phyloP scores from a whole-genome alignment of 2,797 vertebrate genomes.

The Petrocephalus schoutedeni region DNA sequence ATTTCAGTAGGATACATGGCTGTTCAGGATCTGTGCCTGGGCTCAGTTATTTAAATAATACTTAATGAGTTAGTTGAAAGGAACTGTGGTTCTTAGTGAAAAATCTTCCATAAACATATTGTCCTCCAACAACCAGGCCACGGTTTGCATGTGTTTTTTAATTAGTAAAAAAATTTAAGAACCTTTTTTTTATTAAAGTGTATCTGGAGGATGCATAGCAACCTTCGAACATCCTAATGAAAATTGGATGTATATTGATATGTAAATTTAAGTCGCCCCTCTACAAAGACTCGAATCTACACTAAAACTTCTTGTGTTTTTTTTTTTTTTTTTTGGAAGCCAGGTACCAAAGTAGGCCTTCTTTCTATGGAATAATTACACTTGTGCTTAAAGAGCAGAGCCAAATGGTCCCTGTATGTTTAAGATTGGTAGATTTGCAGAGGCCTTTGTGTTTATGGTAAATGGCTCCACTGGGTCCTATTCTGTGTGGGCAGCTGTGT shows the following conservation, averaged over 20 bases:
- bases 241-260: slow-evolving; percentile 4
- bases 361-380: slow-evolving; percentile 52
- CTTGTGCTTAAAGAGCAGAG: slow-evolving; percentile 47
- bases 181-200: background rate
- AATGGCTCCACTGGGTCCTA: slow-evolving; percentile 61
- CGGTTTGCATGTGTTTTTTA: no score
- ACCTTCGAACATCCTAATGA: slow-evolving; percentile 8
- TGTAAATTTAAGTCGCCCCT: slow-evolving; percentile 18
- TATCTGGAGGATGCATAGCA: background rate
- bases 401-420: slow-evolving; percentile 52
- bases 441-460: slow-evolving; percentile 59
- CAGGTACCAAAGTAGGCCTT: background rate
- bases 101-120: slow-evolving; percentile 4
- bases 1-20: background rate
- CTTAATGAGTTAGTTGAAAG: background rate
- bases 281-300: background rate
- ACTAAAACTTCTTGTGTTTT: background rate
- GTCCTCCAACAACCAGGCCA: background rate
- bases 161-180: background rate
- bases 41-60: background rate
- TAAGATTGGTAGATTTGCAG: slow-evolving; percentile 56
- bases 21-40: no score
- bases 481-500: slow-evolving; percentile 63
- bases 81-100: background rate
- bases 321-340: background rate